Evolutionary conservation across 2,113 vertebrate genomes (phyloP), one percentile per base, ranked within the genome.

Genomic region (Ciconia stormi): DNA sequence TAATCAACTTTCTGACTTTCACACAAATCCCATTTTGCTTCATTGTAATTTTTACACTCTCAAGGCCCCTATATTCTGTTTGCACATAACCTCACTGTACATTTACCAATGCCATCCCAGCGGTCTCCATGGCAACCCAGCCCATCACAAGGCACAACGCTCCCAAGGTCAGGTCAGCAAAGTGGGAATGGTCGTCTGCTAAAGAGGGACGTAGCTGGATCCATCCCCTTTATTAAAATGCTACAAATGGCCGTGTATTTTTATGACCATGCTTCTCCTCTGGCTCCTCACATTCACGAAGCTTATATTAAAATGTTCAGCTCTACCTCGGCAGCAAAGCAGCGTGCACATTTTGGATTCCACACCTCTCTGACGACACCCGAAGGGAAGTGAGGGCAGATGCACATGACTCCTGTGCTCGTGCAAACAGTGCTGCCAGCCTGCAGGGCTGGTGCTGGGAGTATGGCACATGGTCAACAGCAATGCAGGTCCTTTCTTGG

Each of bases 91-190:
- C 83, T 95, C 10, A 13, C 77, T 14, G 34, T 46, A 65, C 87
- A 59, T 79, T 82, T 76, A 61, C 70, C 0, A 11, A 82, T 82
- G 93, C 63, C 84, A 97, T 38, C 63, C 82, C 32, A 3, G 72
- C 3, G 4, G 81, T 95, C 86, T 92, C 94, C 85, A 87, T 59
- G 72, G 84, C 82, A 97, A 95, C 94, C 40, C 44, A 73, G 62
- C 73, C 73, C 85, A 89, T 93, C 76, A 52, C 58, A 59, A 59
- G 36, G 82, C 52, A 40, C 1, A 1, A 15, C 2, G 5, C 12
- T 95, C 78, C 84, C 0, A 6, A 86, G 93, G 94, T 92, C 87
- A 90, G 1, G 1, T 47, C 84, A 82, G 89, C 46, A 29, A 62
- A 83, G 87, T 23, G 78, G 89, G 86, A 83, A 59, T 19, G 25